Evolutionary conservation across 2,113 vertebrate species (phyloP).

Genomic region (Tachuris rubrigastra): DNA sequence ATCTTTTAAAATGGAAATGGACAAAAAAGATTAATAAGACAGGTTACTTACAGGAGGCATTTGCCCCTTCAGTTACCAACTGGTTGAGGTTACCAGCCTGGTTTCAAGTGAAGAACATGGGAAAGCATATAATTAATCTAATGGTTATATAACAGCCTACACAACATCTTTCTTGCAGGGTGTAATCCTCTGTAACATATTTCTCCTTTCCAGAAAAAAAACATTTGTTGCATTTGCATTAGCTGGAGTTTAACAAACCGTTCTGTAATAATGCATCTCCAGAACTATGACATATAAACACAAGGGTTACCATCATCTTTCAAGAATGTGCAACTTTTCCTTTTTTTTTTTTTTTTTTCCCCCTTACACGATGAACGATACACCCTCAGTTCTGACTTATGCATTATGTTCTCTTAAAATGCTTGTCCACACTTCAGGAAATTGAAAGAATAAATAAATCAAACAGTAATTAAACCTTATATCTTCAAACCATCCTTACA

Average conservation of each 20-base stretch:
- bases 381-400: neutral
- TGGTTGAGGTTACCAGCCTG: neutral
- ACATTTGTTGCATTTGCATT: neutral
- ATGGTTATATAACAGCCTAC: neutral
- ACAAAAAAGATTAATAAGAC: neutral
- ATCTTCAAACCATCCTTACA: neutral
- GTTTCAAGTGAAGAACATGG: rapidly evolving
- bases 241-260: neutral
- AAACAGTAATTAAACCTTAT: neutral
- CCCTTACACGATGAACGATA: neutral
- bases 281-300: neutral
- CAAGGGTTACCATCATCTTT: neutral
- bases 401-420: neutral
- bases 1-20: neutral
- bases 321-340: neutral
- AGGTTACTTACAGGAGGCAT: neutral
- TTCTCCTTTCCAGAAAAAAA: neutral
- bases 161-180: neutral
- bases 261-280: neutral
- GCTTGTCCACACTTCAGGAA: neutral
- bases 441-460: neutral
- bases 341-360: neutral
- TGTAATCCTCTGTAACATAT: neutral
- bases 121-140: neutral
- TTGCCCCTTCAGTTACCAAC: neutral